phyloP scores from a whole-genome alignment of 2,888 invertebrate genomes.

The Tenthredo notha region DNA sequence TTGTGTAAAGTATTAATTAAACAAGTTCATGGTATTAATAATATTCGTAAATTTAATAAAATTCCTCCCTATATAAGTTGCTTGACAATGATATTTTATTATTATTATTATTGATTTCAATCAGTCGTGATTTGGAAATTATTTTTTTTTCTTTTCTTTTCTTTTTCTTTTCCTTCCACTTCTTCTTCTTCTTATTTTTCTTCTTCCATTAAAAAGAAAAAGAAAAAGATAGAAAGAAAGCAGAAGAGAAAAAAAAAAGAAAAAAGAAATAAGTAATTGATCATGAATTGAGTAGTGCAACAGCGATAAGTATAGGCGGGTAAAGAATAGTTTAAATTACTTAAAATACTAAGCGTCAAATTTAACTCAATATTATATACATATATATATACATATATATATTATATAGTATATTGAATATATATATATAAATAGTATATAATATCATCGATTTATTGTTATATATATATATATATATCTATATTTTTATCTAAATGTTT shows the following conservation, averaged over 20 bases:
- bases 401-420: too few species aligned
- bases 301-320: neutral
- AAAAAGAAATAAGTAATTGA: neutral
- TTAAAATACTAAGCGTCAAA: conserved; percentile 1
- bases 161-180: neutral
- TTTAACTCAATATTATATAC: neutral
- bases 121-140: neutral
- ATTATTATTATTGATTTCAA: neutral
- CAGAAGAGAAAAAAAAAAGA: too few species aligned
- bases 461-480: neutral
- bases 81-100: neutral
- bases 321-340: neutral
- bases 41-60: neutral
- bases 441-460: neutral
- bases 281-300: neutral
- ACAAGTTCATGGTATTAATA: conserved; percentile 54
- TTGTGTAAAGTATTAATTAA: conserved; percentile 45
- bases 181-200: neutral
- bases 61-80: neutral
- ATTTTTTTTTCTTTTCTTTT: neutral
- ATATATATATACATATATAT: neutral
- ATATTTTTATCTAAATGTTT: conserved; percentile 3
- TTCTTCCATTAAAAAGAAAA: neutral
- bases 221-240: too few species aligned
- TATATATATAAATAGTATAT: neutral